Base-by-base conservation (phyloP, 2,113 vertebrate genomes). In the Pterocles orientalis region DNA sequence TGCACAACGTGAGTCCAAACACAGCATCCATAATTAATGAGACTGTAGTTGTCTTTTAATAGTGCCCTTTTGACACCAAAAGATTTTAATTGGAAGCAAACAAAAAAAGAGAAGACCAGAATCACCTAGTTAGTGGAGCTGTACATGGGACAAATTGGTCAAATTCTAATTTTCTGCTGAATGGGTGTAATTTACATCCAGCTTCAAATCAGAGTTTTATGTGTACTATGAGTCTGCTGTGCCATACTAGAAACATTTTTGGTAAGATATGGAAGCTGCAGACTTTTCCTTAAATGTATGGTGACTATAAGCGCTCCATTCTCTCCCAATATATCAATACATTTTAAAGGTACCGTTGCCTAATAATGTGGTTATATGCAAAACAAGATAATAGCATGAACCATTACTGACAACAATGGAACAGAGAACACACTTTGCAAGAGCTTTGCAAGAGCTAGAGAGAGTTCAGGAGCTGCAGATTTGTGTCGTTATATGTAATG, bases 51-150 rank as follows among this genome's bases (percentile, higher is more conserved):
- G 57, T 65, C 51, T 77, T 72, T 85, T 70, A 80, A 78, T 28
- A 54, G 4, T 8, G 16, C 9, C 53, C 41, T 96, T 92, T 78
- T 66, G 29, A 91, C 65, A 73, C 12, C 26, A 64, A 70, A 88
- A 60, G 8, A 58, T 86, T 86, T 86, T 94, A 95, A 94, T 76
- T 87, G 48, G 79, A 91, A 92, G 64, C 14, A 57, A 92, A 68
- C 17, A 57, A 68, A 15, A 77, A 80, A 81, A 71, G 12, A 60
- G n/a, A 83, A 53, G n/a, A 58, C 29, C 21, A 71, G 39, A 77
- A 86, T 50, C 23, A 70, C 16, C 6, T 80, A 70, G 29, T 80
- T 53, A 84, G 62, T 54, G 39, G 58, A 92, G 11, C 24, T 69
- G 54, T 58, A 48, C 29, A 78, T 72, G 10, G 28, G 23, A 93